Conservation (phyloP, 92 coral and sea anemone species). For the Bergia sp. region DNA sequence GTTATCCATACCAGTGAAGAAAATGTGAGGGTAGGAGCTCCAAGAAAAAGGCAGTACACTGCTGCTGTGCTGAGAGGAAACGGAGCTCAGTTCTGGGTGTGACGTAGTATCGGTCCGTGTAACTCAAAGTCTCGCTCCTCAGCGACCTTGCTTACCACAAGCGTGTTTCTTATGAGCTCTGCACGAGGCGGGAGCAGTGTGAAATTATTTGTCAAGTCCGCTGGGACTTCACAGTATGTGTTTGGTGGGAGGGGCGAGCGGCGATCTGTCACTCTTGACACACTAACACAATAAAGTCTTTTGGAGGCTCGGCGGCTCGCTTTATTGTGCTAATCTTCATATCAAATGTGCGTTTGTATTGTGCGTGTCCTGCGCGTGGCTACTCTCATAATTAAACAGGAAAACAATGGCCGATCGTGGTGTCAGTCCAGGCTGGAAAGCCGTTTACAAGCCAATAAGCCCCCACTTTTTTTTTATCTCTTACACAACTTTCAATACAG, state of each 20-base stretch:
- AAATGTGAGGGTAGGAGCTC: background rate
- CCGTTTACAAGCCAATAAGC: conserved; percentile 69
- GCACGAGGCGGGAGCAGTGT: conserved; percentile 59
- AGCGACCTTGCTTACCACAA: conserved; percentile 45
- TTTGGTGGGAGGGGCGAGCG: conserved; percentile 68
- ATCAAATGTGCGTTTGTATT: conserved; percentile 78
- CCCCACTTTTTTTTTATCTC: conserved; percentile 51
- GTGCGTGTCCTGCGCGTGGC: conserved; percentile 93
- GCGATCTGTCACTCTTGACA: conserved; percentile 66
- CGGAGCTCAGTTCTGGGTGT: background rate
- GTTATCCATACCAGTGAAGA: conserved; percentile 19
- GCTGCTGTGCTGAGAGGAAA: background rate
- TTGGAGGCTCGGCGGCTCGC: conserved; percentile 68
- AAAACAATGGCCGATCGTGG: conserved; percentile 79
- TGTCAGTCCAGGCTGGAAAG: conserved; percentile 59
- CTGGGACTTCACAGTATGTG: conserved; percentile 87
- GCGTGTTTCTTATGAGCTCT: conserved; percentile 53
- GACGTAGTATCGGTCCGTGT: background rate
- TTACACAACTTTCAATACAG: conserved; percentile 47
- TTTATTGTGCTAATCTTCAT: conserved; percentile 84
- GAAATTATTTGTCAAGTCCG: conserved; percentile 79
- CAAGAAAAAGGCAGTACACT: background rate
- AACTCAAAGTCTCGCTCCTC: background rate
- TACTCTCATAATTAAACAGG: conserved; percentile 70
- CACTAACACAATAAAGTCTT: conserved; percentile 67